A percentile compares a stretch with the other conserved stretches of the same genome.
Evolutionary conservation across 2,888 invertebrate species (phyloP).

Genomic region (Tipula lateralis): DNA sequence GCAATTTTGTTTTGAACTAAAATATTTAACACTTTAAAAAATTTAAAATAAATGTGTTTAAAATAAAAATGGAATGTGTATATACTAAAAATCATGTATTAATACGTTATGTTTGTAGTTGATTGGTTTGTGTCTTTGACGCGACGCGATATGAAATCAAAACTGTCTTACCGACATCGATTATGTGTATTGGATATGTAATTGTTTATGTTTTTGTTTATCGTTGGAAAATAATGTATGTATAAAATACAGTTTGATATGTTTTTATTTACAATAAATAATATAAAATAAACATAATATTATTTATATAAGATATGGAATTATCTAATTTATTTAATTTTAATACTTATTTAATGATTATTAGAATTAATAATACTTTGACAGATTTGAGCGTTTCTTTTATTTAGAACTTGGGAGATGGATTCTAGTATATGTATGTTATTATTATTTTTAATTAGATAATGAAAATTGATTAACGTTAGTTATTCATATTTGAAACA

Average conservation of each 20-base stretch:
- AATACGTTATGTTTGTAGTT: neutral
- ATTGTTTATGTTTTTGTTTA: neutral
- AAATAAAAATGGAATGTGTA: neutral
- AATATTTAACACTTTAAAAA: neutral
- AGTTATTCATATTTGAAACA: neutral
- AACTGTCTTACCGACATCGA: neutral
- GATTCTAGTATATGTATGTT: neutral
- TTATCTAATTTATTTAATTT: neutral
- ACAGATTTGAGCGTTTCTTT: neutral
- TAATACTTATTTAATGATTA: neutral
- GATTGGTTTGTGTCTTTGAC: neutral
- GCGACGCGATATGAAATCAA: neutral
- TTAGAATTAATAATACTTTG: constrained; percentile 19
- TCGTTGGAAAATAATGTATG: neutral
- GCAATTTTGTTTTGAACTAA: neutral
- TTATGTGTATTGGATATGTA: constrained; percentile 11
- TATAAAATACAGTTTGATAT: neutral
- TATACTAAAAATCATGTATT: neutral
- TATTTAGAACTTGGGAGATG: neutral
- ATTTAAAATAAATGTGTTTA: neutral
- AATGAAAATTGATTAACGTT: neutral
- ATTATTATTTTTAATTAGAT: neutral
- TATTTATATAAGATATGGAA: neutral
- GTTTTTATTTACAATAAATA: neutral
- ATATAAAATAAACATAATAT: neutral